Evolutionary conservation across 2,888 invertebrate species (phyloP), one percentile per base, ranked within the genome.

Genomic region (Drosophila paucipuncta): DNA sequence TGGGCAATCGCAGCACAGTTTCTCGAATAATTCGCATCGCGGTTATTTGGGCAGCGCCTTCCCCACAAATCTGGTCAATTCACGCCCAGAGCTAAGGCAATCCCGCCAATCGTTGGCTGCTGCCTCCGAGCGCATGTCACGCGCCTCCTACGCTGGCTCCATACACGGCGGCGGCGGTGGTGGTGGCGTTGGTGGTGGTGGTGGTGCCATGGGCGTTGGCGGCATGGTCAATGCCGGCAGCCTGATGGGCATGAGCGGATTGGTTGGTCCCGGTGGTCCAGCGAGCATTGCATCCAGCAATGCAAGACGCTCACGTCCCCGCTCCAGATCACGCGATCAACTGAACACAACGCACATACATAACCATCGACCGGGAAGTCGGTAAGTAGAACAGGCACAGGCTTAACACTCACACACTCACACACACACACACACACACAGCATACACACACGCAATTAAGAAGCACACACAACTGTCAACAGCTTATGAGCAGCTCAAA

Each of bases 1-100:
- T 92, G 97, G 97, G 73, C 97, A 97, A 93, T 97, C 97, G 66
- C 97, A 97, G 92, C 97, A 97, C 92, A 97, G 97, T 92, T 97
- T 97, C 93, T 96, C 97, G 70, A 97, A 97, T 91, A 95, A 96
- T 90, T 97, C 97, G 53, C 96, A 96, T 87, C 95, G 97, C 89
- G 94, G 94, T 77, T 97, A 97, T 91, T 94, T 96, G 85, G 94
- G 94, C 71, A 94, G 95, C 79, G 95, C 95, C 72, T 95, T 95
- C 83, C 96, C 96, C 66, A 95, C 95, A 82, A 97, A 97, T 94
- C 95, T 97, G 89, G 95, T 97, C 87, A 96, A 96, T 91, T 95
- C 96, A 28, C 94, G 96, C 91, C 96, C 96, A 96, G 97, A 98
- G 94, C 94, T 97, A 71, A 95, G 97, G 63, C 97, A 97, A 92